Evolutionary conservation across 2,797 vertebrate species (phyloP).

Genomic region (Acanthurus lineatus): DNA sequence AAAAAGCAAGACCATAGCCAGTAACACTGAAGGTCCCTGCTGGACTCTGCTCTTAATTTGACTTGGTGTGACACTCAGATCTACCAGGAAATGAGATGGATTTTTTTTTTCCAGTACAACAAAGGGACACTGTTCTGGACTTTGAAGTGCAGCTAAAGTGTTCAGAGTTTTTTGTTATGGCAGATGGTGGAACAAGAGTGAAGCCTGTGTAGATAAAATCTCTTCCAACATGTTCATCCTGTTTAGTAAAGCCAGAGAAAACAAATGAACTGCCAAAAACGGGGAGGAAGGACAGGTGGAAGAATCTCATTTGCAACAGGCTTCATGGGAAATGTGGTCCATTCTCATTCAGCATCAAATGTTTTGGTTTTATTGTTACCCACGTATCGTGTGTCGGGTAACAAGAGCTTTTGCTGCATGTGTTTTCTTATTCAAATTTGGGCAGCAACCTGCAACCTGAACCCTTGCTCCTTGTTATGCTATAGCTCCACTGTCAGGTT

Average conservation of each 20-base stretch:
- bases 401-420: slow-evolving; percentile 27
- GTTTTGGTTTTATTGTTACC: slow-evolving; percentile 11
- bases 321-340: slow-evolving; percentile 47
- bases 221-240: slow-evolving; percentile 63
- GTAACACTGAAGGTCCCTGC: slow-evolving; percentile 5
- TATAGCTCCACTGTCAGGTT: slow-evolving; percentile 27
- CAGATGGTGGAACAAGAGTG: slow-evolving; percentile 71
- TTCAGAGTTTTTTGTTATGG: slow-evolving; percentile 36
- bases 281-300: slow-evolving; percentile 27
- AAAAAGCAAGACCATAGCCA: slow-evolving; percentile 12
- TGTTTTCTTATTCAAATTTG: slow-evolving; percentile 26
- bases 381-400: slow-evolving; percentile 7
- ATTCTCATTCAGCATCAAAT: slow-evolving; percentile 3
- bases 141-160: slow-evolving; percentile 44
- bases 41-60: slow-evolving; percentile 21
- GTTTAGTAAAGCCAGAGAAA: slow-evolving; percentile 58
- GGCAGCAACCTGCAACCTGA: slow-evolving; percentile 56
- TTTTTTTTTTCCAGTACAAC: slow-evolving; percentile 46
- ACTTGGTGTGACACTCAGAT: slow-evolving; percentile 36
- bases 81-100: slow-evolving; percentile 49
- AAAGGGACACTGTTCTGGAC: slow-evolving; percentile 60
- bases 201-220: slow-evolving; percentile 55
- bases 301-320: slow-evolving; percentile 36
- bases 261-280: slow-evolving; percentile 51
- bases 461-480: slow-evolving; percentile 21